Evolutionary conservation across 2,797 vertebrate genomes (phyloP).

Genomic region (Helicolenus hilgendorfi): DNA sequence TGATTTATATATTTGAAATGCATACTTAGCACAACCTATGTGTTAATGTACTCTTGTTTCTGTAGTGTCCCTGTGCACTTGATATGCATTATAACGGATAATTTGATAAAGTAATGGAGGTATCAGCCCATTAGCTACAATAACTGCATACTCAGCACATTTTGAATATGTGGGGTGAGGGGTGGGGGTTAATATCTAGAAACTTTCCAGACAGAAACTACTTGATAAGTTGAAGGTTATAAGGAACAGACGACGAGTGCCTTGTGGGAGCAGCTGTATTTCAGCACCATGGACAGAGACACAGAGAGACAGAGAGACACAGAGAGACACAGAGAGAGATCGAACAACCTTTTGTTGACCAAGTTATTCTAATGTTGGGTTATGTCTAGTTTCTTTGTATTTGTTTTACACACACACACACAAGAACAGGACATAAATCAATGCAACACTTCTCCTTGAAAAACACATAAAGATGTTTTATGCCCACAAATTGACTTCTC

Average conservation of each 20-base stretch:
- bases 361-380: not conserved
- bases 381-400: not conserved
- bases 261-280: not conserved
- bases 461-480: too few species aligned
- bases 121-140: constrained; percentile 12
- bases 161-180: not conserved
- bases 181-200: not conserved
- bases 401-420: not conserved
- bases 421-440: not conserved
- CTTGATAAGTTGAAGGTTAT: constrained; percentile 14
- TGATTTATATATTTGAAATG: not conserved
- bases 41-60: not conserved
- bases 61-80: not conserved
- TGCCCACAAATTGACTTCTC: not conserved
- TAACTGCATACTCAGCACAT: constrained; percentile 5
- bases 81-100: constrained; percentile 14
- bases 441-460: not conserved
- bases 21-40: not conserved
- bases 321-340: not conserved
- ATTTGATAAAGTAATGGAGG: constrained; percentile 10
- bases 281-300: constrained; percentile 68
- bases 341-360: not conserved
- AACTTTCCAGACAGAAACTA: not conserved
- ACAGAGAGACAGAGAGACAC: not conserved
- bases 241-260: not conserved